Evolutionary conservation across 2,113 vertebrate species (phyloP).

Genomic region (Cisticola juncidis): DNA sequence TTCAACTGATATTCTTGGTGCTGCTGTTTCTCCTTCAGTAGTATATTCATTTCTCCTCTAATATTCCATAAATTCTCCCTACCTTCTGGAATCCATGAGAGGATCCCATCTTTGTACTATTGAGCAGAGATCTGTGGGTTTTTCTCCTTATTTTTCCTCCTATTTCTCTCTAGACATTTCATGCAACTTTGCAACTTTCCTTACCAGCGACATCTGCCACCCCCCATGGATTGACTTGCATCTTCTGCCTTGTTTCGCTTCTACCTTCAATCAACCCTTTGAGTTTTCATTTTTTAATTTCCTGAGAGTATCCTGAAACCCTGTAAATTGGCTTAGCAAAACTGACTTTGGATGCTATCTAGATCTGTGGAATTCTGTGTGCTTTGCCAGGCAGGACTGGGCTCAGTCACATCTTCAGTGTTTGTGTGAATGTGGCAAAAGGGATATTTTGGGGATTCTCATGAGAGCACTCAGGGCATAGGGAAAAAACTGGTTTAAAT

Average conservation of each 20-base stretch:
- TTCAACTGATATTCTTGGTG: background rate
- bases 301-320: background rate
- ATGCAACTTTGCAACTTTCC: background rate
- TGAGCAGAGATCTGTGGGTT: fast-evolving
- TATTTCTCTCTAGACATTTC: background rate
- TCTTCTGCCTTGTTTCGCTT: background rate
- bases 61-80: background rate
- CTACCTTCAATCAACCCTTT: background rate
- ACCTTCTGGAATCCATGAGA: background rate
- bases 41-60: background rate
- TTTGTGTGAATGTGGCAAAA: background rate
- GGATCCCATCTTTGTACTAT: background rate
- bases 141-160: fast-evolving
- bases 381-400: background rate
- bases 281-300: background rate
- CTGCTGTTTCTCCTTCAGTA: background rate
- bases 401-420: background rate
- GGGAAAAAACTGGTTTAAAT: background rate
- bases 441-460: background rate
- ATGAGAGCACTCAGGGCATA: background rate
- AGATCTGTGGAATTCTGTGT: background rate
- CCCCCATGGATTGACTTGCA: fast-evolving
- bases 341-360: fast-evolving
- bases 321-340: background rate
- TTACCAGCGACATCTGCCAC: background rate